Conservation (phyloP, 92 coral and sea anemone genomes). For the Zoanthus gigantus region DNA sequence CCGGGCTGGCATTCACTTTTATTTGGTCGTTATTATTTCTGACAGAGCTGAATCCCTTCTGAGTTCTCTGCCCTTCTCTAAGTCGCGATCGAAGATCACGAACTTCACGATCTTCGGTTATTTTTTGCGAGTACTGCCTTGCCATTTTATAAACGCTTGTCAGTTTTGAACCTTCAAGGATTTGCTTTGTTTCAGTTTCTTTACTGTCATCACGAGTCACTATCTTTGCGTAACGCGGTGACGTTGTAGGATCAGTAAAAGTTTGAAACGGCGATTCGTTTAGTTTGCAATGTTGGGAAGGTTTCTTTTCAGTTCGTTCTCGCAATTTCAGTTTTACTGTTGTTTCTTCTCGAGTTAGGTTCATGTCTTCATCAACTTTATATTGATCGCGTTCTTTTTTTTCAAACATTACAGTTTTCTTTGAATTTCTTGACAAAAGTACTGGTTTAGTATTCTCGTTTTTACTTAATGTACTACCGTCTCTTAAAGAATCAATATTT, state of each 20-base stretch:
- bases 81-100: constrained; percentile 33
- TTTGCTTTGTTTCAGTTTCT: constrained; percentile 11
- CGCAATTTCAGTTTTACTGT: constrained; percentile 36
- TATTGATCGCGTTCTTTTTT: background rate
- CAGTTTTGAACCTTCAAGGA: constrained; percentile 32
- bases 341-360: constrained; percentile 18
- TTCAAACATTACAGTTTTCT: background rate
- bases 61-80: constrained; percentile 36
- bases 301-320: constrained; percentile 18
- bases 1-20: constrained; percentile 65
- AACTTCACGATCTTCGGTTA: constrained; percentile 59
- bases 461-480: background rate
- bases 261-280: constrained; percentile 33
- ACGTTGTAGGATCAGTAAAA: background rate
- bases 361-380: background rate
- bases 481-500: background rate
- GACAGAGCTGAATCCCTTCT: background rate
- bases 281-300: background rate
- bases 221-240: background rate
- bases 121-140: constrained; percentile 70
- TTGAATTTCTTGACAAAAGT: constrained; percentile 20
- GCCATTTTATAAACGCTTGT: constrained; percentile 79
- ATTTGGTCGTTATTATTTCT: background rate
- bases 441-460: constrained; percentile 27
- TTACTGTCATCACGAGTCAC: background rate